Base-by-base conservation (phyloP, 64 coral and sea anemone species). In the Pachyseris speciosa region DNA sequence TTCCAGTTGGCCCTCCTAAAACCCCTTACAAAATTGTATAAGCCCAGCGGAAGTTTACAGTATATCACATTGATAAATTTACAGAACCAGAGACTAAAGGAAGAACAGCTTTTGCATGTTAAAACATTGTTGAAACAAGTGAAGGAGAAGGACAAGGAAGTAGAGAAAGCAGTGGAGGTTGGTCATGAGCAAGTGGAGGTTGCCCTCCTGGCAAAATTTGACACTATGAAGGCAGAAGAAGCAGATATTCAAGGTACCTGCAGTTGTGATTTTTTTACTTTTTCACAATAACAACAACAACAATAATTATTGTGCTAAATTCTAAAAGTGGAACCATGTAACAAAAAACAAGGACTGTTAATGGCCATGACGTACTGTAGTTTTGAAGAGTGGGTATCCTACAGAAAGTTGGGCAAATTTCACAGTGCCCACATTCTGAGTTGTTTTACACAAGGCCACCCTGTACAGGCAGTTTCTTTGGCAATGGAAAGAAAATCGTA, bases 101-200 rank as follows among this genome's bases (percentile, higher is more conserved):
- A 98, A 30, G 96, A 98, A 37, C 96, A 98, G 57, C 65, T 92
- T 12, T 19, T 83, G 32, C 96, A 98, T 33, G 92, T 98, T 29
- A 98, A 98, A 68, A 92, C 93, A 33, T 69, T 98, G 11, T 91
- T 98, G 10, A 98, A 98, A 70, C 92, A 92, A 51, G 93, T 94
- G 7, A 98, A 98, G 31, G 96, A 98, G 45, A 98, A 98, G 58
- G 96, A 98, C 31, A 89, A 89, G 34, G 96, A 98, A 89, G 93
- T 98, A 4, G 93, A 98, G 57, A 92, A 91, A 78, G 73, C 83
- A 8, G 85, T 88, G 2, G 85, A 95, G 75, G 93, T 98, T 15
- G 90, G 90, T 16, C 89, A 94, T 43, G 96, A 98, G 37, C 84
- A 98, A 71, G 96, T 98, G n/a, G 96, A 98, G 17, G 69, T n/a